Percentiles rank a stretch among this genome's conserved stretches.
Evolutionary conservation across 1,140 invertebrate genomes (phyloP).

Genomic region (Lerema accius): DNA sequence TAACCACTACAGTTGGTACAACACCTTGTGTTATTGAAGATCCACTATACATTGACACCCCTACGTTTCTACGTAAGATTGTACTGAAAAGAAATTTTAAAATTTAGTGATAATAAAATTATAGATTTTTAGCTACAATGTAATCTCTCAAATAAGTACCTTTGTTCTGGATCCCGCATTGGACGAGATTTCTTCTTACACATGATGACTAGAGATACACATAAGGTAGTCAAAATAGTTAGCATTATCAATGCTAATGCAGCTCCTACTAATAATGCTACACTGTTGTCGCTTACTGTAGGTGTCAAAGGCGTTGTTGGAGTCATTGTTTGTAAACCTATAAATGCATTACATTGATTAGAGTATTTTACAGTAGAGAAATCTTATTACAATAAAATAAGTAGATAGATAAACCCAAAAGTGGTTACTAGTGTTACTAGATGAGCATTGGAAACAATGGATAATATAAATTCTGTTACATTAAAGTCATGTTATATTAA

Average conservation of each 20-base stretch:
- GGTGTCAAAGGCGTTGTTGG: constrained; percentile 52
- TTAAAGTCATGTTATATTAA: no score
- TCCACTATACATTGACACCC: constrained; percentile 73
- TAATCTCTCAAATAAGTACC: no score
- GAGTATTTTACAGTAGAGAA: no score
- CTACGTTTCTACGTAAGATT: constrained; percentile 64
- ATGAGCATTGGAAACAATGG: no score
- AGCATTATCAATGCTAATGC: constrained; percentile 62
- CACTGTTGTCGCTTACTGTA: constrained; percentile 53
- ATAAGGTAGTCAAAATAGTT: constrained; percentile 70
- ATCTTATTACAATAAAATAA: no score
- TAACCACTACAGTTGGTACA: constrained; percentile 68
- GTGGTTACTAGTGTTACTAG: no score
- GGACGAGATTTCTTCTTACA: constrained; percentile 68
- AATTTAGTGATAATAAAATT: no score
- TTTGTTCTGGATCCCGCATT: constrained; percentile 60
- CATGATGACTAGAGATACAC: constrained; percentile 69
- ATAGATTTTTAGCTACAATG: no score
- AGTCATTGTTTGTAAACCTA: constrained; percentile 73
- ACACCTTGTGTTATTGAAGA: constrained; percentile 56
- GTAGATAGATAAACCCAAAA: no score
- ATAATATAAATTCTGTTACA: no score
- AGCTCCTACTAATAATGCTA: constrained; percentile 66
- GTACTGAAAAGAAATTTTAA: constrained; percentile 61
- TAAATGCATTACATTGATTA: no score